phyloP scores from a whole-genome alignment of 2,113 vertebrate genomes.

The Anguilla japonica region DNA sequence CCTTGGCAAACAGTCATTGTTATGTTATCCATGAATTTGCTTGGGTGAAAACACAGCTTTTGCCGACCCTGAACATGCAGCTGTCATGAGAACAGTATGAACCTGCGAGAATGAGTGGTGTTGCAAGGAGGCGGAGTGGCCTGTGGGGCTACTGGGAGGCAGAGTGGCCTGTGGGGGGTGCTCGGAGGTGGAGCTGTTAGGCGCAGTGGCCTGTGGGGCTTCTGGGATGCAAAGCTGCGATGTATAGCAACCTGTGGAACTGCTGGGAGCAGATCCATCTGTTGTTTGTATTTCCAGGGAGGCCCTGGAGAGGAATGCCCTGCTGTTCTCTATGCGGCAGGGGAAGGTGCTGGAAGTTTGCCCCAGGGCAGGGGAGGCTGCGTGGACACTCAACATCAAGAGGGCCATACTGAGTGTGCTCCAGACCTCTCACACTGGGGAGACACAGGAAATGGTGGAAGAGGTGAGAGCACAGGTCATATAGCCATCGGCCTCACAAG shows the following conservation, averaged over 20 bases:
- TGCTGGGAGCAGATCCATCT: slow-evolving; percentile 53
- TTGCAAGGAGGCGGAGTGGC: no score
- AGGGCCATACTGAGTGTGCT: slow-evolving; percentile 81
- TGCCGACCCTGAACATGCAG: neutral
- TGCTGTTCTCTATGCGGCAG: slow-evolving; percentile 74
- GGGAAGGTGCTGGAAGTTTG: slow-evolving; percentile 80
- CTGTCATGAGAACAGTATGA: neutral
- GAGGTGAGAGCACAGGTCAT: slow-evolving; percentile 68
- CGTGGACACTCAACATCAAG: slow-evolving; percentile 85
- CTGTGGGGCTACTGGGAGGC: no score
- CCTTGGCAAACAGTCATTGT: neutral
- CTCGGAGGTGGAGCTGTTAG: neutral
- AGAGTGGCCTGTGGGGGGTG: neutral
- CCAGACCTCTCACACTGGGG: slow-evolving; percentile 63
- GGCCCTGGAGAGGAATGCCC: slow-evolving; percentile 70
- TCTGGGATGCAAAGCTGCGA: slow-evolving; percentile 4
- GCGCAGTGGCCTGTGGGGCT: slow-evolving; percentile 27
- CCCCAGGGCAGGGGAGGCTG: slow-evolving; percentile 70
- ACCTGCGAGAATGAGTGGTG: no score
- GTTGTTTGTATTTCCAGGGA: slow-evolving; percentile 72
- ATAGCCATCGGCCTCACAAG: neutral
- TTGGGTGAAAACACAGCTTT: neutral
- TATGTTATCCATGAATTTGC: neutral
- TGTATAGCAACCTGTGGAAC: no score
- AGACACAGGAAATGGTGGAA: slow-evolving; percentile 53